A percentile compares a stretch with the other conserved stretches of the same genome.
phyloP scores from a whole-genome alignment of 2,797 vertebrate species.

The Scolopax rusticola region DNA sequence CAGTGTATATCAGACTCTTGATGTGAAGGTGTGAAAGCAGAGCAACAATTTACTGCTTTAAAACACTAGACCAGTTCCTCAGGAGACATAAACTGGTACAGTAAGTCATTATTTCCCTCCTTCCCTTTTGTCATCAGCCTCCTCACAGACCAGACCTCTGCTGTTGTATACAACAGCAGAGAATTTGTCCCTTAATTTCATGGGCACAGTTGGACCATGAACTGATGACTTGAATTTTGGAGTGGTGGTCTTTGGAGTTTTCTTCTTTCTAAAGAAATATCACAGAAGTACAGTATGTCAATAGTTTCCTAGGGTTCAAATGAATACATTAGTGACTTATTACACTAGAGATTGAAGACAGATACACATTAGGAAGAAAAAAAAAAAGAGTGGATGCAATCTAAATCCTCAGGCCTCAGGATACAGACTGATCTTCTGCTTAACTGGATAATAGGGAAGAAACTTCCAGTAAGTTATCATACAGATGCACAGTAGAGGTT shows the following conservation, averaged over 20 bases:
- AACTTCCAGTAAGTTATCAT: background rate
- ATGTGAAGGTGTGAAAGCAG: background rate
- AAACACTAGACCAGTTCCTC: background rate
- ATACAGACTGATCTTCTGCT: background rate
- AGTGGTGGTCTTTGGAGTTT: background rate
- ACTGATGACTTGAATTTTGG: background rate
- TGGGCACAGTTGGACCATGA: background rate
- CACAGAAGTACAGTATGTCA: background rate
- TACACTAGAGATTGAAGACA: background rate
- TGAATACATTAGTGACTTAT: background rate
- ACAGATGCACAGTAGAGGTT: background rate
- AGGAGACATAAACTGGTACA: background rate
- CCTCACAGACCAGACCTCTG: background rate
- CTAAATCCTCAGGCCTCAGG: background rate
- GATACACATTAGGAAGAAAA: background rate
- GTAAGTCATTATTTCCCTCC: background rate
- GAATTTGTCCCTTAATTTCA: background rate
- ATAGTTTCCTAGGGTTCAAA: background rate
- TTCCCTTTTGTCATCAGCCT: background rate
- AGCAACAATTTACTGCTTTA: background rate
- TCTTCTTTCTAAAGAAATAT: background rate
- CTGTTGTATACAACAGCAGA: background rate
- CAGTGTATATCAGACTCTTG: background rate
- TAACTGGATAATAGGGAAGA: background rate
- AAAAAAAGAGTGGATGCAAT: background rate